phyloP scores from a whole-genome alignment of 35 echinoderm and acorn worm genomes.

The Anneissia japonica region DNA sequence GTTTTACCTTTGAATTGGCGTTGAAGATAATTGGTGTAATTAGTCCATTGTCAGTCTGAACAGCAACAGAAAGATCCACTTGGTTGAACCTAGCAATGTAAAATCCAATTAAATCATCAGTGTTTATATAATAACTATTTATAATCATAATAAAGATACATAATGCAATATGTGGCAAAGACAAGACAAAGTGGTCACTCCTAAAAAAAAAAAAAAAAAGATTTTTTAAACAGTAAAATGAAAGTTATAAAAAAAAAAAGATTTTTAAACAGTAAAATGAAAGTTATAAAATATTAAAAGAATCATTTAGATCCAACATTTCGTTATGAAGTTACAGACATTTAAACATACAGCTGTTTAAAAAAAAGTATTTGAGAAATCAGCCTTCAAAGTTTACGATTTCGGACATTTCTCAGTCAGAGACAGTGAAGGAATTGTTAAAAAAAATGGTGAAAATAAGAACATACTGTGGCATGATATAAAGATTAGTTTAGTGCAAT shows the following conservation, averaged over 20 bases:
- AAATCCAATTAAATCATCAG: not conserved
- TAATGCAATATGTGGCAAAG: not conserved
- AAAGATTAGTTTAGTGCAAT: no score
- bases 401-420: no score
- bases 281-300: no score
- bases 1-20: slow-evolving; percentile 80
- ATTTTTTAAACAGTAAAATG: not conserved
- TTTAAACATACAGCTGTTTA: no score
- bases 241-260: not conserved
- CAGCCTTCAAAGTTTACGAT: no score
- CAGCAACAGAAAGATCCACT: slow-evolving; percentile 81
- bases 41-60: slow-evolving; percentile 74
- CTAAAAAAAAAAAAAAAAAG: not conserved
- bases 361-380: no score
- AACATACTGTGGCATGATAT: no score
- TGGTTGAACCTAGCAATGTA: slow-evolving; percentile 55
- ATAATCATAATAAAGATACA: not conserved
- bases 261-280: not conserved
- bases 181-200: not conserved
- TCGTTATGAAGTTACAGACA: no score
- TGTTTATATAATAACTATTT: not conserved
- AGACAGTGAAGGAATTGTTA: no score
- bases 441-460: no score
- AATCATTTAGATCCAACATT: no score
- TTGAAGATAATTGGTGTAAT: slow-evolving; percentile 71